Conservation (phyloP, 2,797 vertebrate genomes). For the Darevskia mixta region DNA sequence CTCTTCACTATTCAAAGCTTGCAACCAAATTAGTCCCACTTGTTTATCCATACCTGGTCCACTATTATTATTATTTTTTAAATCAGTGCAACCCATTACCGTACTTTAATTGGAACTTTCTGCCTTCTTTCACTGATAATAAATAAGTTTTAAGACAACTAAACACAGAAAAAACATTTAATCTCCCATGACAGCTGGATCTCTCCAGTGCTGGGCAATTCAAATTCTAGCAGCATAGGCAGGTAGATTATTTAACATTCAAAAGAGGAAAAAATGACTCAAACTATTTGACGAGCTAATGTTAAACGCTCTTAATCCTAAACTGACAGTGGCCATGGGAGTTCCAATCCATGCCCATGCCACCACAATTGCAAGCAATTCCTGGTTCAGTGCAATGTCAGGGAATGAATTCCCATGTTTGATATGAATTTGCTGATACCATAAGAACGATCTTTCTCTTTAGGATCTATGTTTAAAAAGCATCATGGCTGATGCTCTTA, state of each 20-base stretch:
- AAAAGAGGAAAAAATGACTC: neutral
- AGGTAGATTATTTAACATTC: neutral
- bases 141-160: neutral
- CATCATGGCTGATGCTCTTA: neutral
- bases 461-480: neutral
- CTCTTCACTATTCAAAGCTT: neutral
- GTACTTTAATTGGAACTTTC: neutral
- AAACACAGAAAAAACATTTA: neutral
- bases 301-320: neutral
- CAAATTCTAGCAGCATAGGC: neutral
- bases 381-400: neutral
- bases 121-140: neutral
- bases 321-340: neutral
- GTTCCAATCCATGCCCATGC: neutral
- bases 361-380: neutral
- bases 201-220: neutral
- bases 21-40: neutral
- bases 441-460: neutral
- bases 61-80: neutral
- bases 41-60: neutral
- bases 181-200: neutral
- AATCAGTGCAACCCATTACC: neutral
- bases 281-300: neutral
- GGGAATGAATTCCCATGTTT: neutral
- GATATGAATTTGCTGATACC: neutral